Percentiles rank a stretch among this genome's conserved stretches.
phyloP scores from a whole-genome alignment of 2,113 vertebrate genomes.

The Canis aureus region DNA sequence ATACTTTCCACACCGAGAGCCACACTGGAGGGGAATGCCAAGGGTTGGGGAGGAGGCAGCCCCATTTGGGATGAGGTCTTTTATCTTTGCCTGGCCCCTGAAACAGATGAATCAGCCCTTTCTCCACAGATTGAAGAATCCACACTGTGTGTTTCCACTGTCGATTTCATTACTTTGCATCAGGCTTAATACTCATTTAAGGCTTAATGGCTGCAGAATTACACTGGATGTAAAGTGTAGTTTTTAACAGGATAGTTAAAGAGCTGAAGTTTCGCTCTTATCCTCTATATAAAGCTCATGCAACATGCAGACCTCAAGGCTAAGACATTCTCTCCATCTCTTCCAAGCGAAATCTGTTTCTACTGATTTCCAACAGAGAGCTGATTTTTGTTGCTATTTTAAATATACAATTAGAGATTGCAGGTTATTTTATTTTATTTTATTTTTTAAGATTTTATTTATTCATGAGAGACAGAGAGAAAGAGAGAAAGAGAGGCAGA shows the following conservation, averaged over 20 bases:
- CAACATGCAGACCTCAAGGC: slow-evolving; percentile 46
- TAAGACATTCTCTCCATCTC: slow-evolving; percentile 31
- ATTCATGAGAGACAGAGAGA: no score
- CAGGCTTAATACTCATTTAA: slow-evolving; percentile 61
- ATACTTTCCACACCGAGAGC: slow-evolving; percentile 42
- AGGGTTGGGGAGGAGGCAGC: background rate
- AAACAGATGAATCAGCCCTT: slow-evolving; percentile 75
- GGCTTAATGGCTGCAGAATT: slow-evolving; percentile 67
- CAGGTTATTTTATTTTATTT: slow-evolving; percentile 10
- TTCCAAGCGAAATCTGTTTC: slow-evolving; percentile 51
- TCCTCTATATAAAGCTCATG: slow-evolving; percentile 60
- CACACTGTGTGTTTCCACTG: background rate
- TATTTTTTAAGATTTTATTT: no score
- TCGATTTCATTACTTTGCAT: slow-evolving; percentile 59
- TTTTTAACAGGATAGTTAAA: slow-evolving; percentile 64
- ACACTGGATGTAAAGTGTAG: slow-evolving; percentile 36
- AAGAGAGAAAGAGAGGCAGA: no score
- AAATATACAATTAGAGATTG: slow-evolving; percentile 46
- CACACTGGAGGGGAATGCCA: background rate
- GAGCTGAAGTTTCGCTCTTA: slow-evolving; percentile 65
- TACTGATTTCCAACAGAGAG: slow-evolving; percentile 3
- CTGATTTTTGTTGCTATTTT: background rate
- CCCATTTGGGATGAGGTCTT: slow-evolving; percentile 32
- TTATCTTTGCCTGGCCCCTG: slow-evolving; percentile 70
- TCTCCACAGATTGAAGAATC: background rate